These are phyloP conservation scores for Atherinosoma microstoma DNA, from an alignment of 2,797 vertebrate genomes.

Conservation along the genomic window DNA sequence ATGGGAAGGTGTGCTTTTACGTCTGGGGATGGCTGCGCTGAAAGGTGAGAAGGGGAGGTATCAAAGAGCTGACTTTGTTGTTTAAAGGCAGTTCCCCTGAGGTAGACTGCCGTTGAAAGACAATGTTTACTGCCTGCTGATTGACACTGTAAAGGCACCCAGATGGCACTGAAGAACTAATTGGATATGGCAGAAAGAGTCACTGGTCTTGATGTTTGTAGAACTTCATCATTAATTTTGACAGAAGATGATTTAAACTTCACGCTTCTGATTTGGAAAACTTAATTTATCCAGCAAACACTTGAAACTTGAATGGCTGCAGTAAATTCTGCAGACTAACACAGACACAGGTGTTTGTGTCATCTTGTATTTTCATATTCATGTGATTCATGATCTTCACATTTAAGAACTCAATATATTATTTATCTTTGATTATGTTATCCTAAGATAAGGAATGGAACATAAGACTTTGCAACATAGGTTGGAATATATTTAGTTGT, in stretches of 20 bases:
- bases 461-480: neutral
- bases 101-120: conserved; percentile 74
- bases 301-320: conserved; percentile 30
- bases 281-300: conserved; percentile 53
- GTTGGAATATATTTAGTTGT: neutral
- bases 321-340: conserved; percentile 19
- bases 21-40: conserved; percentile 71
- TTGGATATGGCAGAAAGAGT: conserved; percentile 71
- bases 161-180: conserved; percentile 70
- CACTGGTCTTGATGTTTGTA: conserved; percentile 58
- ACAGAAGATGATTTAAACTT: conserved; percentile 60
- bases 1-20: conserved; percentile 73
- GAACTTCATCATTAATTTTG: conserved; percentile 65
- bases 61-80: conserved; percentile 82
- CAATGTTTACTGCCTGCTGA: conserved; percentile 77
- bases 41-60: conserved; percentile 78
- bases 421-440: neutral
- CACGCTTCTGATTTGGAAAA: conserved; percentile 56
- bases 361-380: neutral
- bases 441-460: conserved; percentile 1
- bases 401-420: conserved; percentile 8
- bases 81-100: conserved; percentile 74
- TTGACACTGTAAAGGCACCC: conserved; percentile 76
- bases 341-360: conserved; percentile 6
- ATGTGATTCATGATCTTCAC: conserved; percentile 2